Conservation (phyloP, 2,797 vertebrate genomes). For the Myripristis jacobus region DNA sequence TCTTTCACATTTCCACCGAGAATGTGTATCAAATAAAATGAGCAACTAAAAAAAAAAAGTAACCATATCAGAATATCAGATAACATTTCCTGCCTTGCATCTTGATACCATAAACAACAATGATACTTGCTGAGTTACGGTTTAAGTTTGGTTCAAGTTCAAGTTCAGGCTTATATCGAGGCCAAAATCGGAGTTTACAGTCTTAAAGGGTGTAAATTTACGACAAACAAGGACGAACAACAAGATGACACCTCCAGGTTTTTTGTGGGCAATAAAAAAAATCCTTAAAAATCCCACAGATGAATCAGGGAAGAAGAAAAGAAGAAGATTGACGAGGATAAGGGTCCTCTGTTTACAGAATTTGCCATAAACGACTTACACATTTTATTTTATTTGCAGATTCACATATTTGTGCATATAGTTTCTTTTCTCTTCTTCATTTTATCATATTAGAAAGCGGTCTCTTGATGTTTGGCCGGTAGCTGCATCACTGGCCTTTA, state of each 20-base stretch:
- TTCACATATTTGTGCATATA: conserved; percentile 1
- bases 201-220: too few species aligned
- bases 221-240: too few species aligned
- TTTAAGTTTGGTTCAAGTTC: too few species aligned
- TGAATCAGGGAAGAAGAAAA: too few species aligned
- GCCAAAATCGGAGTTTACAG: too few species aligned
- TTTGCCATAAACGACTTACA: conserved; percentile 2
- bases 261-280: too few species aligned
- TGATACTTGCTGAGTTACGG: neutral
- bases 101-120: neutral
- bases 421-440: conserved; percentile 15
- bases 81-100: neutral
- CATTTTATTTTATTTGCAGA: neutral
- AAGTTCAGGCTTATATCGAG: too few species aligned
- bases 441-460: conserved; percentile 1
- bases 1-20: conserved; percentile 33
- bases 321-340: too few species aligned
- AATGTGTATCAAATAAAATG: conserved; percentile 30
- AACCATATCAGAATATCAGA: conserved; percentile 6
- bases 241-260: too few species aligned
- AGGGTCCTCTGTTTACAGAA: too few species aligned
- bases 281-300: too few species aligned
- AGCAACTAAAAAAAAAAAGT: conserved; percentile 24
- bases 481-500: conserved; percentile 38
- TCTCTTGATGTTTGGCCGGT: conserved; percentile 43